Evolutionary conservation across 2,888 invertebrate species (phyloP).

Genomic region (Andrena dorsata): DNA sequence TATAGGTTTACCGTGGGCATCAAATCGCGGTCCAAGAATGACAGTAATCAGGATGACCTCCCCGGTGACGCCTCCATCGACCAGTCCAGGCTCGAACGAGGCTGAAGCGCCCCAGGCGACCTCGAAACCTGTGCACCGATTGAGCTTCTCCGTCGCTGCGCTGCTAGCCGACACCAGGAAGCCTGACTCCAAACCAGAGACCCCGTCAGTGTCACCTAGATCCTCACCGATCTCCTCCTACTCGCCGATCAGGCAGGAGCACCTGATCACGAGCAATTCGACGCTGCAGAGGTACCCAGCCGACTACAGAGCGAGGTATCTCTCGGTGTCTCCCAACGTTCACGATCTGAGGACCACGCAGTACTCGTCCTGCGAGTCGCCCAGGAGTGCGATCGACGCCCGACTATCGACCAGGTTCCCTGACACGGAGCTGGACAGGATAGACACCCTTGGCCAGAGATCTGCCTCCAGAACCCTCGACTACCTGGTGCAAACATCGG

Average conservation of each 20-base stretch:
- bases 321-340: slow-evolving; percentile 52
- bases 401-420: slow-evolving; percentile 56
- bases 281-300: slow-evolving; percentile 60
- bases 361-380: slow-evolving; percentile 38
- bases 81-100: slow-evolving; percentile 76
- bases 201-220: slow-evolving; percentile 45
- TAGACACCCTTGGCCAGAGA: slow-evolving; percentile 53
- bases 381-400: slow-evolving; percentile 42
- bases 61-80: slow-evolving; percentile 80
- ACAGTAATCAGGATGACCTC: slow-evolving; percentile 83
- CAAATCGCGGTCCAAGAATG: slow-evolving; percentile 75
- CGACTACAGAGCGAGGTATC: slow-evolving; percentile 67
- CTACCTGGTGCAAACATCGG: slow-evolving; percentile 47
- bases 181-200: slow-evolving; percentile 42
- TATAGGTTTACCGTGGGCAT: slow-evolving; percentile 5
- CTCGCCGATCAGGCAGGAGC: slow-evolving; percentile 69
- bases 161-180: slow-evolving; percentile 86
- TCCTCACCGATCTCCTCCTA: slow-evolving; percentile 64
- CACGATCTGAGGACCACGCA: slow-evolving; percentile 42
- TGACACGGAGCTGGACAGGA: slow-evolving; percentile 60
- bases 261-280: slow-evolving; percentile 40
- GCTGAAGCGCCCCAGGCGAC: slow-evolving; percentile 62
- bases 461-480: slow-evolving; percentile 52
- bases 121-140: slow-evolving; percentile 79
- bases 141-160: slow-evolving; percentile 88